Percentiles rank a stretch among this genome's conserved stretches.
These are phyloP conservation scores for Eustalomyia histrio DNA, from an alignment of 2,888 invertebrate species.

Conservation along the genomic window DNA sequence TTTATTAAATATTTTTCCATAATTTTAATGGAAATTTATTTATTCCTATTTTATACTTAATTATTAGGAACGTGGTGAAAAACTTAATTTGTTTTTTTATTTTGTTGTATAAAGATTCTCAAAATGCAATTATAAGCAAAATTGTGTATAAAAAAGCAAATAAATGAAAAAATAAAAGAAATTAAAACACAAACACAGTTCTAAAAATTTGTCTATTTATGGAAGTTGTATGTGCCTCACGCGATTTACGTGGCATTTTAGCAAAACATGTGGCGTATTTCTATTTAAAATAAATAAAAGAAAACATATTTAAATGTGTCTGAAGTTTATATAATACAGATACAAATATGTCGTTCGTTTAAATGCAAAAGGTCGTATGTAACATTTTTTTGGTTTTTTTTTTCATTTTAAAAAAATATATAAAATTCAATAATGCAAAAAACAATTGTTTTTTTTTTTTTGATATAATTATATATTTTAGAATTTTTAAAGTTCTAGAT, in stretches of 20 bases:
- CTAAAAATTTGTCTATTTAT: slow-evolving; percentile 48
- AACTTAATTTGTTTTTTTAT: background rate
- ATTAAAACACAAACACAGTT: background rate
- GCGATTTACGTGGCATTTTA: slow-evolving; percentile 46
- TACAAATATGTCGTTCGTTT: background rate
- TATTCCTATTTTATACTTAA: slow-evolving; percentile 11
- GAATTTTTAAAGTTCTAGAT: no score
- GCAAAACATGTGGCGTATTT: slow-evolving; percentile 27
- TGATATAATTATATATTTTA: no score
- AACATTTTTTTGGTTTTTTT: no score
- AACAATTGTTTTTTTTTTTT: no score
- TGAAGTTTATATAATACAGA: background rate
- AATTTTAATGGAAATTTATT: slow-evolving; percentile 24
- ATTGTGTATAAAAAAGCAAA: slow-evolving; percentile 7
- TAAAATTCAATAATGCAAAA: no score
- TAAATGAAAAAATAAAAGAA: slow-evolving; percentile 1
- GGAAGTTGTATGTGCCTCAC: slow-evolving; percentile 52
- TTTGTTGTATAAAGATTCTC: slow-evolving; percentile 14
- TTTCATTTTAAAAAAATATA: no score
- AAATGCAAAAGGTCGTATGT: no score
- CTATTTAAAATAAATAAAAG: slow-evolving; percentile 2
- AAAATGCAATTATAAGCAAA: slow-evolving; percentile 43
- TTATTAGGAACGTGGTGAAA: slow-evolving; percentile 10
- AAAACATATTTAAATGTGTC: background rate
- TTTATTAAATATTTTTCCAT: slow-evolving; percentile 18